Percentiles rank a stretch among this genome's conserved stretches.
phyloP scores from a whole-genome alignment of 1,140 invertebrate genomes.

The Macrostomum lignano region DNA sequence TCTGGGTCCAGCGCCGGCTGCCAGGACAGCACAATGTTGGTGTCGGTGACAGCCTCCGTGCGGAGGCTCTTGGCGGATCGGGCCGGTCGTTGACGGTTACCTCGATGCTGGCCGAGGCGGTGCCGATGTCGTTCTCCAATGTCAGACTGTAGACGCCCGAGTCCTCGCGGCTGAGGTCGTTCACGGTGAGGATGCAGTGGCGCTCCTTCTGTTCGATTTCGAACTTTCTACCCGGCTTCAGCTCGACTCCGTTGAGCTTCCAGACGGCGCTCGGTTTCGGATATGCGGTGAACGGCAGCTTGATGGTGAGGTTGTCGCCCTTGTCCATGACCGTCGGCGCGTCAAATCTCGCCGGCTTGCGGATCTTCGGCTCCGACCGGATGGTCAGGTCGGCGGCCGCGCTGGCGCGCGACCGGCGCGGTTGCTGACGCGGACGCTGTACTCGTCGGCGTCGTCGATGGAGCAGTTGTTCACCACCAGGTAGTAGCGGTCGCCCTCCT shows the following conservation, averaged over 20 bases:
- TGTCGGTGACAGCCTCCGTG: conserved; percentile 71
- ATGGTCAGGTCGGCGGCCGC: conserved; percentile 64
- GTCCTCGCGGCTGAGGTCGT: conserved; percentile 64
- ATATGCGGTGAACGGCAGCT: conserved; percentile 90
- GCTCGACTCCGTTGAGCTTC: conserved; percentile 65
- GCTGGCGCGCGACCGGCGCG: conserved; percentile 67
- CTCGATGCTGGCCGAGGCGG: conserved; percentile 69
- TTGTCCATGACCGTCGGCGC: conserved; percentile 90
- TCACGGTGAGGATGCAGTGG: conserved; percentile 70
- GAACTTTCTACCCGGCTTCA: conserved; percentile 42
- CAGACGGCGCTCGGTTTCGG: conserved; percentile 74
- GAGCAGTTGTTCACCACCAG: conserved; percentile 66
- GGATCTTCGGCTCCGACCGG: conserved; percentile 50
- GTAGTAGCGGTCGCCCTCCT: conserved; percentile 47
- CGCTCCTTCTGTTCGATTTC: conserved; percentile 50
- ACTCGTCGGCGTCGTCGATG: conserved; percentile 92
- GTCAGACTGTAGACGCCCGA: conserved; percentile 70
- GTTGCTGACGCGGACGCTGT: conserved; percentile 69
- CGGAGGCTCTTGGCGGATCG: conserved; percentile 65
- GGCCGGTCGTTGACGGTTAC: conserved; percentile 83
- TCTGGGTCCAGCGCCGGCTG: conserved; percentile 43
- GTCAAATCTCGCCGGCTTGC: conserved; percentile 78
- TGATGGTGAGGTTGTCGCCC: conserved; percentile 74
- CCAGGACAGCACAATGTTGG: conserved; percentile 81
- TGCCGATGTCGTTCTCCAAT: conserved; percentile 78